Base-by-base conservation (phyloP, 2,888 invertebrate genomes). In the Corythucha ciliata region DNA sequence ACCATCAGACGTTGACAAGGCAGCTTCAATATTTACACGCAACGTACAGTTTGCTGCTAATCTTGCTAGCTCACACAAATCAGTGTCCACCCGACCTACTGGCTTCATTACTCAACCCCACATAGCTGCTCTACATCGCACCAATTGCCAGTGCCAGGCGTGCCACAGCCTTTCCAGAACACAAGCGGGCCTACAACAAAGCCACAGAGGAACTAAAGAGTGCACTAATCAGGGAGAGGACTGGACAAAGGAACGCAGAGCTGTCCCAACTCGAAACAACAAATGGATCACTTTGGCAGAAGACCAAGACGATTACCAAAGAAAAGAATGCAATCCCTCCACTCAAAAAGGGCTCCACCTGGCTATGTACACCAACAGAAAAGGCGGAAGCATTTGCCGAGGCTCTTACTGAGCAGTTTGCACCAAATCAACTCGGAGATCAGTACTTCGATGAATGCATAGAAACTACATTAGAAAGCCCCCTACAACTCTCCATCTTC, bases 381-480 rank as follows among this genome's bases (percentile, higher is more conserved):
- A 45, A 45, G 33, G 33, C 29, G 12, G 45, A 45, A 45, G 33
- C 33, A 21, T 45, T 45, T 45, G 45, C 45, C 2, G 14, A 45
- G 10, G 21, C 32, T 4, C 32, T 45, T 14, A 7, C 29, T 8
- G 20, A 4, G 20, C 45, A 45, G 21, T 45, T 32, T 14, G 14
- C 4, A 2, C 45, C 45, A 33, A 29, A 33, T 14, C 45, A 29
- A 33, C 22, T 22, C 22, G 21, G 4, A 33, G 18, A 21, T 8
- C 20, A 16, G 22, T 6, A 47, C 2, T 47, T 47, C 24, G 24
- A 33, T 25, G 25, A 21, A 16, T 25, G 29, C 16, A 24, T 47
- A 33, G 14, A 36, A n/a, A 14, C 4, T 21, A 22, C 14, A n/a
- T 10, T 47, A n/a, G 21, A 33, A 45, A 25, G 25, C 14, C 47